Evolutionary conservation across 2,797 vertebrate genomes (phyloP), one percentile per base, ranked within the genome.

Genomic region (Pipistrellus pygmaeus): DNA sequence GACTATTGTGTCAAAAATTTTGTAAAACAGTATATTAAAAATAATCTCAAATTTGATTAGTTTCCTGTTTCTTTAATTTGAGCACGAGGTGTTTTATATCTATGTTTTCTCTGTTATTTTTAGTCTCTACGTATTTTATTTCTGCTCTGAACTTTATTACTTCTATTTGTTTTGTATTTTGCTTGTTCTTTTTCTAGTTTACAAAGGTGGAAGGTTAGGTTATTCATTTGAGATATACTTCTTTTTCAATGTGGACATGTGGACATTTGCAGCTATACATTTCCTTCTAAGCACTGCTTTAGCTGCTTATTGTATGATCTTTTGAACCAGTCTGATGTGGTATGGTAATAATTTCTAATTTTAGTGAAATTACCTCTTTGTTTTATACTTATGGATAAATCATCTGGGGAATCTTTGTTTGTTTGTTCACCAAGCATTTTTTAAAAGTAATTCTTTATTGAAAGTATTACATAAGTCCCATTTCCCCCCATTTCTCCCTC

Each of bases 1-100:
- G 72, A 78, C 62, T 90, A 8, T 8, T 8, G 8, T 62, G 21
- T 41, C 6, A 82, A n/a, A 72, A 62, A 27, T 86, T 87, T 71
- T 73, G 1, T 87, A 72, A 92, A 92, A 80, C 27, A 44, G 23
- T 23, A 11, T 91, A 66, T 21, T 55, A 51, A 80, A 92, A 92
- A 32, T 66, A 85, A 68, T 81, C 68, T 87, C 21, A 80, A 41
- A 80, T 62, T 73, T 62, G 9, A 64, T 41, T 41, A 51, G 55
- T 73, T 10, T 81, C 18, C 21, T 44, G 48, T 78, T 71, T 76
- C 32, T 76, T 55, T 89, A 57, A 46, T 57, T 71, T 38, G 85
- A 71, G 14, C 27, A 64, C 64, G 72, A 14, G 55, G 25, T 76
- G 18, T 32, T 71, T 92, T 92, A 62, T 44, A 14, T 64, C 72